Base-by-base conservation (phyloP, 2,888 invertebrate genomes). In the Himalopsyche kuldschensis region DNA sequence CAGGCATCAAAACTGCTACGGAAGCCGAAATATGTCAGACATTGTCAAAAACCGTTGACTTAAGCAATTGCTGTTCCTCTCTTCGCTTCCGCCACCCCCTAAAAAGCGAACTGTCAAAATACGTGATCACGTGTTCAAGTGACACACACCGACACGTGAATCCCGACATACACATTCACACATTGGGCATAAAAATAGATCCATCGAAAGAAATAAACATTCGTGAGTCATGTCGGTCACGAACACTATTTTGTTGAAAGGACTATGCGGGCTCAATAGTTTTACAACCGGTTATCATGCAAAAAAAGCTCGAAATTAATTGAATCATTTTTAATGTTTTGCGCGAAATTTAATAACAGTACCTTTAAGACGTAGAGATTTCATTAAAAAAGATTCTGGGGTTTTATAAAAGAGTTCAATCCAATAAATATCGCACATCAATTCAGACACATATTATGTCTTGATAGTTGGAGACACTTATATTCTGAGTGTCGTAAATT, bases 211-310 rank as follows among this genome's bases (percentile, higher is more conserved):
- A 69, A 69, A 69, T 69, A 69, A 69, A 69, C 69, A 69, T 69
- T 69, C 69, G 69, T 69, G 69, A 69, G 69, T 69, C 69, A 69
- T 69, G 69, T 69, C 69, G 69, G 69, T 69, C 69, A 69, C 69
- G 69, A 69, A 69, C 69, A 27, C 24, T 69, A 69, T 69, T 69
- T 69, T 69, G 69, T 69, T 4, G 69, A 69, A 69, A 55, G 55
- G 69, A 69, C 69, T 8, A 69, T 30, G 15, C 69, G 20, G 27
- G 24, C 30, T 27, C 69, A 69, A 69, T 4, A 27, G 69, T 69
- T 69, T 69, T 27, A 30, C 8, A 69, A 69, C 27, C 27, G 27
- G 6, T 55, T 55, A 48, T 48, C n/a, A 10, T 8, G 35, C 35
- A 35, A 35, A 35, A 35, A 35, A 41, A 41, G 5, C 15, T 41